phyloP scores from a whole-genome alignment of 2,797 vertebrate species.

The Sebastes flavidus region DNA sequence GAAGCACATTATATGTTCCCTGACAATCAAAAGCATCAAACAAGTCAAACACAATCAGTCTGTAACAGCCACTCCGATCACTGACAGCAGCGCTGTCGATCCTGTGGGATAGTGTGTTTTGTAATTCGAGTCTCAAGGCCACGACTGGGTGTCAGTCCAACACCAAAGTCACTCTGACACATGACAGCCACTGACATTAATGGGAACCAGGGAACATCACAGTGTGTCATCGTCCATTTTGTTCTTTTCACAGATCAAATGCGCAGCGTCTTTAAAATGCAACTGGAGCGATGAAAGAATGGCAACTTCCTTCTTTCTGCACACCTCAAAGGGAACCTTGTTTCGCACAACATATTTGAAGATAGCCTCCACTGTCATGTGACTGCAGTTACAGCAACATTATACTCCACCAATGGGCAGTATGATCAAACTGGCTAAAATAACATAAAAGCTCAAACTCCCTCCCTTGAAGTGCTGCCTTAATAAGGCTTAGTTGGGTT shows the following conservation, averaged over 20 bases:
- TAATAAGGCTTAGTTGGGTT: neutral
- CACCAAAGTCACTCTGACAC: conserved; percentile 55
- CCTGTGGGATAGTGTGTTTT: conserved; percentile 46
- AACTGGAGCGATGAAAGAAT: neutral
- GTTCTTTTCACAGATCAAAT: conserved; percentile 27
- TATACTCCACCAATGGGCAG: neutral
- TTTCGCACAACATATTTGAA: neutral
- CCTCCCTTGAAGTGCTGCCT: neutral
- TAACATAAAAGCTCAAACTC: neutral
- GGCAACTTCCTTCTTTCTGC: neutral
- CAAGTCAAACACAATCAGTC: conserved; percentile 62
- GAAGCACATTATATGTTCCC: conserved; percentile 29
- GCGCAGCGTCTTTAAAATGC: neutral
- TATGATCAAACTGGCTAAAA: neutral
- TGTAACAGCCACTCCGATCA: conserved; percentile 37
- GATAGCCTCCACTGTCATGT: neutral
- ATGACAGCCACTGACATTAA: conserved; percentile 41
- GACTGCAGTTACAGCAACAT: neutral
- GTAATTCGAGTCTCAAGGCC: conserved; percentile 50
- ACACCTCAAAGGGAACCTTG: neutral
- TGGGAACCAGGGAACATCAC: conserved; percentile 36
- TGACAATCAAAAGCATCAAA: conserved; percentile 56
- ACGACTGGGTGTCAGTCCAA: conserved; percentile 39
- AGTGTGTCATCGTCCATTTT: conserved; percentile 41
- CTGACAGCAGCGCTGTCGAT: conserved; percentile 34